A percentile compares a stretch with the other conserved stretches of the same genome.
Evolutionary conservation across 2,113 vertebrate species (phyloP).

Genomic region (Malaclemys terrapin): DNA sequence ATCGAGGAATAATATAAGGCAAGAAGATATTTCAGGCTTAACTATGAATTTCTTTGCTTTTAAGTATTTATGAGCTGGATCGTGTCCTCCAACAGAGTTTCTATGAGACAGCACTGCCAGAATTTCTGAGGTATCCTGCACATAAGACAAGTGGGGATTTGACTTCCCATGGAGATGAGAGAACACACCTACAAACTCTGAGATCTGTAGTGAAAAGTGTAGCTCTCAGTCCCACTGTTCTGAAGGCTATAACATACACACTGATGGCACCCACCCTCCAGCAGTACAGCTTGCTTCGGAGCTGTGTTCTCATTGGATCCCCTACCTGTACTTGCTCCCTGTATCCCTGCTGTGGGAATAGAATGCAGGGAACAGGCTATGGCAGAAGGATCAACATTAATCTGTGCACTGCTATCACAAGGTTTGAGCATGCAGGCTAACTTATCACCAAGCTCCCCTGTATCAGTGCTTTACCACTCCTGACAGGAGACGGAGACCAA

Average conservation of each 20-base stretch:
- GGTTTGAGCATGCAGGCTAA: background rate
- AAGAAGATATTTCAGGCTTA: background rate
- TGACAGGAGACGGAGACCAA: background rate
- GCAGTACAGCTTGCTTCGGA: rapidly evolving
- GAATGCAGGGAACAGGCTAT: background rate
- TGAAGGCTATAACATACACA: rapidly evolving
- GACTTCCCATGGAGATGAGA: background rate
- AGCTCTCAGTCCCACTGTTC: rapidly evolving
- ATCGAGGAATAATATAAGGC: background rate
- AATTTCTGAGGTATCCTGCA: background rate
- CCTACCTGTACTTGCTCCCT: no score
- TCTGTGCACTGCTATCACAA: background rate
- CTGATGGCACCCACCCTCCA: rapidly evolving
- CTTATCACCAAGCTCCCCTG: background rate
- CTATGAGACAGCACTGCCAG: background rate
- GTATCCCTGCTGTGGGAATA: background rate
- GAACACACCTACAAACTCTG: background rate
- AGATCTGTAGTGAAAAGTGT: rapidly evolving
- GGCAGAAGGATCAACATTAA: background rate
- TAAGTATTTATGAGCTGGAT: background rate
- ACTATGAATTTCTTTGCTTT: background rate
- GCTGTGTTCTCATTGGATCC: background rate
- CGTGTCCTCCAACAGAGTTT: background rate
- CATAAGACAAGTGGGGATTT: background rate
- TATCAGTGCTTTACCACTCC: background rate